Evolutionary conservation across 2,888 invertebrate species (phyloP), one percentile per base, ranked within the genome.

Genomic region (Drosophila dives): DNA sequence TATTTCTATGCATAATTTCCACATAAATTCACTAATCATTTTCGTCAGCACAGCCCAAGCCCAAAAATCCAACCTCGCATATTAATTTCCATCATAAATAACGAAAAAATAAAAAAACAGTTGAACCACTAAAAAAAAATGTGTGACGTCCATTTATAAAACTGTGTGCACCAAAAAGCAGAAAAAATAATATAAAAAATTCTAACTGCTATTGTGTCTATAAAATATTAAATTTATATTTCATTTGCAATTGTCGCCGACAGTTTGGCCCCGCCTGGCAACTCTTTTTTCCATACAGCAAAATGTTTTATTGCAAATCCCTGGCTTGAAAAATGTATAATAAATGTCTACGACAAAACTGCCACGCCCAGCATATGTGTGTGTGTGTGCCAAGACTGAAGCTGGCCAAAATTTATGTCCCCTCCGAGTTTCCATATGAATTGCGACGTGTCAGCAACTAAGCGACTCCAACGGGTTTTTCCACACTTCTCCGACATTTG

Each of bases 211-310:
- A 45, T 55, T 50, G 71, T 89, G 75, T 89, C 80, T 81, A 75
- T 88, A 85, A 86, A 80, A 86, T 86, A 89, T 87, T 85, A 86
- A 86, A 86, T 89, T 87, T 90, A 88, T 86, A 90, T 86, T 81
- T 86, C 89, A 90, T 79, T 81, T 88, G 86, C 89, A 86, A 86
- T 86, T 90, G 86, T 81, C 90, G 86, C 64, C 83, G 72, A 74
- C 84, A 84, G 74, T 80, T 80, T 77, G 69, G 72, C 66, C 58
- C 64, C 64, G 64, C 12, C 68, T 55, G 58, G 61, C 58, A 63
- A 64, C 73, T 73, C 56, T 72, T 64, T 53, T 53, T 61, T 38
- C 36, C 42, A 23, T 20, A 5, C 2, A 20, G 15, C 23, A 5
- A 23, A 15, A 45, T 45, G 45, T 45, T 45, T 26, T 45, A 45